Percentiles rank a stretch among this genome's conserved stretches.
These are phyloP conservation scores for Rhagonycha lutea DNA, from an alignment of 2,888 invertebrate species.

Conservation along the genomic window DNA sequence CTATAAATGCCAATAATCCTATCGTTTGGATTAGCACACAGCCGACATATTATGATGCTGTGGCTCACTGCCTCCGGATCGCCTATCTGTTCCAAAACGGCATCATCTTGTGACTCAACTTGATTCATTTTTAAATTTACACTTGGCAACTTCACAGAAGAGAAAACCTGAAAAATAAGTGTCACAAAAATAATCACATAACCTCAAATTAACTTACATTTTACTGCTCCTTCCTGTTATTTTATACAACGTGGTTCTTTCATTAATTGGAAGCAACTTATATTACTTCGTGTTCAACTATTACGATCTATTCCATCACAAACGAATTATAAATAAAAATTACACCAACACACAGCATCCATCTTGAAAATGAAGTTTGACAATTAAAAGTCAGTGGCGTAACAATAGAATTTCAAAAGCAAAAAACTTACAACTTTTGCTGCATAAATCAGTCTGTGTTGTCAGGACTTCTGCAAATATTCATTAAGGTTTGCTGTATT, in stretches of 20 bases:
- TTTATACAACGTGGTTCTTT: background rate
- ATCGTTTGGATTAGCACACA: constrained; percentile 35
- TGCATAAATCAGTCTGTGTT: too few species aligned
- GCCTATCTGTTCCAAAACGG: constrained; percentile 13
- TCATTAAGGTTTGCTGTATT: too few species aligned
- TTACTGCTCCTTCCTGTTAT: background rate
- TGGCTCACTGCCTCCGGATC: constrained; percentile 5
- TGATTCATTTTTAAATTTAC: background rate
- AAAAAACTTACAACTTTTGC: too few species aligned
- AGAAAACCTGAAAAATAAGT: background rate
- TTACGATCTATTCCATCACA: background rate
- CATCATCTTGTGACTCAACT: constrained; percentile 9
- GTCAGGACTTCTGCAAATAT: too few species aligned
- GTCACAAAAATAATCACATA: background rate
- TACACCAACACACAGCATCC: background rate
- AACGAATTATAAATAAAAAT: background rate
- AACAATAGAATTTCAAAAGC: too few species aligned
- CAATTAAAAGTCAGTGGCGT: background rate
- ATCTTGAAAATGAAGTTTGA: background rate
- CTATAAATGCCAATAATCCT: constrained; percentile 63
- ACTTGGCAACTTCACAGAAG: background rate
- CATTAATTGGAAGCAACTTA: too few species aligned
- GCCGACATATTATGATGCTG: constrained; percentile 30
- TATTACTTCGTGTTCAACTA: background rate
- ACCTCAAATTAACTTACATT: background rate